Evolutionary conservation across 2,113 vertebrate genomes (phyloP).

Genomic region (Pygathrix nemaeus): DNA sequence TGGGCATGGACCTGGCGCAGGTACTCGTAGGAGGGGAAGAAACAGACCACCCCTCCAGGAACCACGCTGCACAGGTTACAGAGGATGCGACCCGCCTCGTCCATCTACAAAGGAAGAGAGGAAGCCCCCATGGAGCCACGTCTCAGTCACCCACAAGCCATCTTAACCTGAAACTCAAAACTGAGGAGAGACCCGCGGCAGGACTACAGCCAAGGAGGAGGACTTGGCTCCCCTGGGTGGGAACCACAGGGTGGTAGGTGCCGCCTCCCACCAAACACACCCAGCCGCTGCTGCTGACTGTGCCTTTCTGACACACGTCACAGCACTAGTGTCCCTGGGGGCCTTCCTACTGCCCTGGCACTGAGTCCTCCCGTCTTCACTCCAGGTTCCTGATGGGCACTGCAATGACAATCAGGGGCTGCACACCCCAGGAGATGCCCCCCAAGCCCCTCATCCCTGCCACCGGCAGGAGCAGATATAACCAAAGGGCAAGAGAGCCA

Average conservation of each 20-base stretch:
- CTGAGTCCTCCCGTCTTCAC: not conserved
- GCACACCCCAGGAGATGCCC: too few relatives aligned
- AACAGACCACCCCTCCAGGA: slow-evolving; percentile 94
- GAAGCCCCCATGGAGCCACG: not conserved
- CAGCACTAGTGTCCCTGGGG: not conserved
- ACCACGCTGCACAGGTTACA: slow-evolving; percentile 94
- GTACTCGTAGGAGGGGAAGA: slow-evolving; percentile 97
- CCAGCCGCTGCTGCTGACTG: too few relatives aligned
- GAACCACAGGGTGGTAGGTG: fast-evolving
- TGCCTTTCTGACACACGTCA: not conserved
- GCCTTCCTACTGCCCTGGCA: fast-evolving
- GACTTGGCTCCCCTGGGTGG: fast-evolving
- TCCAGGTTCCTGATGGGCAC: not conserved
- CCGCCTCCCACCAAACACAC: not conserved
- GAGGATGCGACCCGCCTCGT: slow-evolving; percentile 92
- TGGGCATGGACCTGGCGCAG: slow-evolving; percentile 87
- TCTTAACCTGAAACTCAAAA: not conserved
- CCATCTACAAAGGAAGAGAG: slow-evolving; percentile 86
- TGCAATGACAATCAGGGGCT: not conserved
- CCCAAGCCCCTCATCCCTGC: not conserved
- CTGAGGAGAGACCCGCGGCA: too few relatives aligned
- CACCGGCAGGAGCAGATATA: fast-evolving
- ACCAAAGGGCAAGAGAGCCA: not conserved
- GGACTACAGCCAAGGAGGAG: fast-evolving
- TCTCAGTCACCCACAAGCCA: not conserved